Base-by-base conservation (phyloP, 2,888 invertebrate species). In the Eucriotettix oculatus region DNA sequence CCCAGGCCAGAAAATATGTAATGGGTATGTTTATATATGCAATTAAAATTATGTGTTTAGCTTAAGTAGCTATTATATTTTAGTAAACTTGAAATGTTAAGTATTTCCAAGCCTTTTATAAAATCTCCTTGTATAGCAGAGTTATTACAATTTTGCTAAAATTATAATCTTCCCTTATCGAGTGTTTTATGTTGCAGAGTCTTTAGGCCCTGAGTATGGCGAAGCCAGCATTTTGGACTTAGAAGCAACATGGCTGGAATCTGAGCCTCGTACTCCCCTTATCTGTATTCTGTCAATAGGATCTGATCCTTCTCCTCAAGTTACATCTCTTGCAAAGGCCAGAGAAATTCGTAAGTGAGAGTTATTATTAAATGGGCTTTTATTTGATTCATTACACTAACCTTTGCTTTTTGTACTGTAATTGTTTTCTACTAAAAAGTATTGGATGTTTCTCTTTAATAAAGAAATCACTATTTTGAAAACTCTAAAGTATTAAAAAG, bases 221-320 rank as follows among this genome's bases (percentile, higher is more conserved):
- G 95, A 97, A 76, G 89, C 92, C 56, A 87, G 87, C 66, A 92
- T 96, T 65, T 76, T 97, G 40, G 94, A 97, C 74, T 78, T 97
- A 65, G 96, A 97, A 72, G 80, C 79, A 1, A 93, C 93, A 48
- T 92, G 90, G 89, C 77, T 79, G 41, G 97, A 97, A 74, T 93
- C 94, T 0, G 90, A 91, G 71, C 86, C 88, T 1, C 79, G 87
- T 42, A 86, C 90, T 0, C 97, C 97, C 0, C 80, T 97, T 29
- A 86, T 95, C 66, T 96, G 96, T 68, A 86, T 97, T 67, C 76
- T 97, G 16, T 94, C 95, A 0, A 94, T 92, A 68, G 96, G 97
- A 1, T 95, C 95, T 0, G 97, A 97, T 77, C 97, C 97, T 1
- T 94, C 95, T n/a, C 86, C 90, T 11, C 93, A 95, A 76, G 93